These are phyloP conservation scores for Mycetomoellerius zeteki DNA, from an alignment of 1,140 invertebrate genomes.

Conservation along the genomic window DNA sequence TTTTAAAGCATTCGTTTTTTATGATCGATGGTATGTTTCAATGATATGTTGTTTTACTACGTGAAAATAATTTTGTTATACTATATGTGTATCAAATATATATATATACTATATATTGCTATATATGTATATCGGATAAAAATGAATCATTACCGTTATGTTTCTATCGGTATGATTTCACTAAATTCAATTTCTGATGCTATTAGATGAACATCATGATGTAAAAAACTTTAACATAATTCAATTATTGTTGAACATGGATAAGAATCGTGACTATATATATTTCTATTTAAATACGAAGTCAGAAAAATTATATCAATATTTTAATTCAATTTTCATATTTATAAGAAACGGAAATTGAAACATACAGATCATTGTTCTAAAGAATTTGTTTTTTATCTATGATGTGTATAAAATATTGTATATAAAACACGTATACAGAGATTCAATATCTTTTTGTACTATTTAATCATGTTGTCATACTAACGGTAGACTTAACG, in stretches of 20 bases:
- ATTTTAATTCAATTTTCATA: not conserved
- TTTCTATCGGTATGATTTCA: not conserved
- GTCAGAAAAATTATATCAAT: not conserved
- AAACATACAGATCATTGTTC: slow-evolving; percentile 14
- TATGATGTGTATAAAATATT: slow-evolving; percentile 15
- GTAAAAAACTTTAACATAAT: not conserved
- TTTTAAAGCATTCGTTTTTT: slow-evolving; percentile 52
- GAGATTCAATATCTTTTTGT: slow-evolving; percentile 41
- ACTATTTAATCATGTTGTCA: slow-evolving; percentile 45
- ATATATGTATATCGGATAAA: not conserved
- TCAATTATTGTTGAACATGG: not conserved
- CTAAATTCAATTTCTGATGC: not conserved
- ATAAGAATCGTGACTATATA: not conserved
- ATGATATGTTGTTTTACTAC: slow-evolving; percentile 12
- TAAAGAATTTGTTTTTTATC: slow-evolving; percentile 13
- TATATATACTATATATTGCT: too few relatives aligned
- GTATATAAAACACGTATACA: slow-evolving; percentile 9
- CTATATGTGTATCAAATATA: not conserved
- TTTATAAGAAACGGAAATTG: not conserved
- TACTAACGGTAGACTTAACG: not conserved
- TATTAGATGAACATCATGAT: too few relatives aligned
- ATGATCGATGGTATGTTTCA: slow-evolving; percentile 33
- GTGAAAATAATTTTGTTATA: slow-evolving; percentile 22
- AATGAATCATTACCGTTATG: slow-evolving; percentile 5
- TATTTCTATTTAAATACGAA: not conserved